phyloP scores from a whole-genome alignment of 2,888 invertebrate genomes.

The Caenorhabditis macrosperma region DNA sequence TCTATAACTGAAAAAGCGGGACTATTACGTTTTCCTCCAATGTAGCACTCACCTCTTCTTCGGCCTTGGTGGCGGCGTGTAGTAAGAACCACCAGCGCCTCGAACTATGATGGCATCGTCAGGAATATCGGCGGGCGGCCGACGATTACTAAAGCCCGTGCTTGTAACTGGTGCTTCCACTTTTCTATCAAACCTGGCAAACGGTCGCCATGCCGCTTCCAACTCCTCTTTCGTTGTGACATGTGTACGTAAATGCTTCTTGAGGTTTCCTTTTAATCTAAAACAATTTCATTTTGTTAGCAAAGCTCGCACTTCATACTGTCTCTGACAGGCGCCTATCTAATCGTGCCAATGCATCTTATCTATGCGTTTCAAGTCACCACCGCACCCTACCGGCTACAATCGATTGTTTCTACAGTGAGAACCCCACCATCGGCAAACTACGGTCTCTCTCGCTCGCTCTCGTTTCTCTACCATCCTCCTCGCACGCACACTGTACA shows the following conservation, averaged over 20 bases:
- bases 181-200: constrained; percentile 73
- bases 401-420: constrained; percentile 25
- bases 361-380: constrained; percentile 30
- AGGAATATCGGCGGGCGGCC: constrained; percentile 78
- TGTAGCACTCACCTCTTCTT: constrained; percentile 64
- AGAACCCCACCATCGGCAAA: constrained; percentile 3
- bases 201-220: constrained; percentile 80
- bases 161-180: not conserved
- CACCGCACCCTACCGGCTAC: not conserved
- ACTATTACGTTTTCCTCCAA: too few species aligned
- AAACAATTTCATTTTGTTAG: constrained; percentile 21
- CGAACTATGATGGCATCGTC: constrained; percentile 79
- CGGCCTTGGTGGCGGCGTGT: constrained; percentile 62
- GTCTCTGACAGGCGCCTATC: constrained; percentile 18
- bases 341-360: constrained; percentile 38
- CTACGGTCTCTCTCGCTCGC: constrained; percentile 29
- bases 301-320: not conserved
- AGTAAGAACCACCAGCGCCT: constrained; percentile 73
- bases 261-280: constrained; percentile 77
- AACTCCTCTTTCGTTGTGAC: constrained; percentile 80
- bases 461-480: constrained; percentile 46
- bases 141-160: constrained; percentile 74
- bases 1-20: constrained; percentile 46
- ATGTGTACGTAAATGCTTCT: constrained; percentile 80
- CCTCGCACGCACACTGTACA: constrained; percentile 23